Percentiles rank a stretch among this genome's conserved stretches.
Evolutionary conservation across 2,888 invertebrate species (phyloP).

Genomic region (Monopis laevigella): DNA sequence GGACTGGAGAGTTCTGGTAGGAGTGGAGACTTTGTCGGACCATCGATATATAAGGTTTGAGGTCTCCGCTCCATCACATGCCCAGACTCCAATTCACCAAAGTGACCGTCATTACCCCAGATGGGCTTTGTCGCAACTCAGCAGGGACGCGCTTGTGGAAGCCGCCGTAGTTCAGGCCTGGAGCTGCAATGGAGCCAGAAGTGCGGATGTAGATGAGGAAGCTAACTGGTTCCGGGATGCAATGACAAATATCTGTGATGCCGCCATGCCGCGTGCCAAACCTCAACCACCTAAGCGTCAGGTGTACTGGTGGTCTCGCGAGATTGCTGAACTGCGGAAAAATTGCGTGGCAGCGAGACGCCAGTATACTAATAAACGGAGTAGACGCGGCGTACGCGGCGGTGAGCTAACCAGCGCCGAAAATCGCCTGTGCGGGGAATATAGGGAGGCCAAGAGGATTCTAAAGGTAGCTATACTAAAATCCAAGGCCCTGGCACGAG

Average conservation of each 20-base stretch:
- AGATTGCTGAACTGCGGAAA: not conserved
- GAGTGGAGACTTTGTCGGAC: slow-evolving; percentile 8
- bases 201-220: no score
- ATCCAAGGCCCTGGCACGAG: not conserved
- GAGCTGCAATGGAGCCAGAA: no score
- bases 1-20: slow-evolving; percentile 9
- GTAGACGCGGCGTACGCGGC: not conserved
- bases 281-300: not conserved
- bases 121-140: not conserved
- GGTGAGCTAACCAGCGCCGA: not conserved
- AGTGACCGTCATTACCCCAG: no score
- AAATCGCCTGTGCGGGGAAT: not conserved
- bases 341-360: slow-evolving; percentile 9
- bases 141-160: not conserved
- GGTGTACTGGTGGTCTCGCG: slow-evolving; percentile 3
- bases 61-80: no score
- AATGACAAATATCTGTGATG: slow-evolving; percentile 3
- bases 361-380: slow-evolving; percentile 7
- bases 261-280: not conserved
- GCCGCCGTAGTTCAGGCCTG: not conserved
- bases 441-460: not conserved
- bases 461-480: not conserved
- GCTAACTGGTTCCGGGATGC: not conserved
- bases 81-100: no score
- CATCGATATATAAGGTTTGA: slow-evolving; percentile 6